phyloP scores from a whole-genome alignment of 2,888 invertebrate genomes.

The Abrostola triplasia region DNA sequence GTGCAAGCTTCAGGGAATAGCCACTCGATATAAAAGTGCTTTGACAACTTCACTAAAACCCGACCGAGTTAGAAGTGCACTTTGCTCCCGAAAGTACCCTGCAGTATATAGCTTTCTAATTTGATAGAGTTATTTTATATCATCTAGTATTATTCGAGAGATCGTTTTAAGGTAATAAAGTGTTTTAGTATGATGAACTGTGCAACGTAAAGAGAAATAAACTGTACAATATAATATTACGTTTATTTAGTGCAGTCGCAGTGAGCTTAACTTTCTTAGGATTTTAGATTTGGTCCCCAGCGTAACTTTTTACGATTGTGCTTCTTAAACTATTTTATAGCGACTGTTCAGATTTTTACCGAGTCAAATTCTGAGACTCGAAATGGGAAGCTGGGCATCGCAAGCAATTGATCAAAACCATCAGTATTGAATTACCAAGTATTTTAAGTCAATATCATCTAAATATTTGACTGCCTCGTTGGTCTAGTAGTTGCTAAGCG shows the following conservation, averaged over 20 bases:
- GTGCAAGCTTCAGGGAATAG: constrained; percentile 47
- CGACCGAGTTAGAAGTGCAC: constrained; percentile 37
- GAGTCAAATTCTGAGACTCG: too few relatives aligned
- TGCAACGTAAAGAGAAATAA: not conserved
- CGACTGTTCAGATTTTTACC: too few relatives aligned
- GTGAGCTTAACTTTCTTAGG: not conserved
- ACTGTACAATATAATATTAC: not conserved
- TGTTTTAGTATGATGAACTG: constrained; percentile 33
- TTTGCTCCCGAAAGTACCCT: constrained; percentile 13
- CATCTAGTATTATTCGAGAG: constrained; percentile 9
- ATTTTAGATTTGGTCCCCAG: not conserved
- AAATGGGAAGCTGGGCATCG: too few relatives aligned
- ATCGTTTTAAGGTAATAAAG: constrained; percentile 11
- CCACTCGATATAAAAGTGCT: constrained; percentile 53
- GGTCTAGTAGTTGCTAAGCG: too few relatives aligned
- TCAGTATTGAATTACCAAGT: too few relatives aligned
- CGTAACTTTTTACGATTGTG: not conserved
- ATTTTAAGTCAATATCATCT: too few relatives aligned
- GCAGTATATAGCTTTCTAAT: constrained; percentile 25
- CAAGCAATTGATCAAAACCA: too few relatives aligned
- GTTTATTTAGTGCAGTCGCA: not conserved
- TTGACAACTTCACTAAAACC: constrained; percentile 38
- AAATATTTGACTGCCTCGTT: too few relatives aligned
- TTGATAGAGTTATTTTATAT: constrained; percentile 23
- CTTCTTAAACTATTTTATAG: too few relatives aligned